phyloP scores from a whole-genome alignment of 2,113 vertebrate genomes.

The Macroglossus sobrinus region DNA sequence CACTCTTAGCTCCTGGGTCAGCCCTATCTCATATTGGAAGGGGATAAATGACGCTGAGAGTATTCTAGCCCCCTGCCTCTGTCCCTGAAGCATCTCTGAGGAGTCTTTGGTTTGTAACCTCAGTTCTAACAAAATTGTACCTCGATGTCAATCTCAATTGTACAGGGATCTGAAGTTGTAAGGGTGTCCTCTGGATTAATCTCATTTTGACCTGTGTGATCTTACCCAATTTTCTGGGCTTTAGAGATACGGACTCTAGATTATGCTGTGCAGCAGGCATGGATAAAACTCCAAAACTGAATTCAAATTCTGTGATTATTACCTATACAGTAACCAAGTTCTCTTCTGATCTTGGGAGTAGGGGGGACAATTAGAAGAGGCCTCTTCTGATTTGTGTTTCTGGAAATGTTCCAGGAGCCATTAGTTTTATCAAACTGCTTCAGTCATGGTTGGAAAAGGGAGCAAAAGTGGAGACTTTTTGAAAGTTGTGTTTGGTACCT shows the following conservation, averaged over 20 bases:
- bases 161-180: not conserved
- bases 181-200: not conserved
- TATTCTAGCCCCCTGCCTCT: not conserved
- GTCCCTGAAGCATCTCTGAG: not conserved
- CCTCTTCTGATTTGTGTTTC: conserved; percentile 12
- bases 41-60: not conserved
- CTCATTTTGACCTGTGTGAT: not conserved
- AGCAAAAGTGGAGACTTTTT: not conserved
- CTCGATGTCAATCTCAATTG: not conserved
- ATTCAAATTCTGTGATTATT: conserved; percentile 11
- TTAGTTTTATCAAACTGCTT: not conserved
- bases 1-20: not conserved
- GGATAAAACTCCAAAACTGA: not conserved
- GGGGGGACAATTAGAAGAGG: not conserved
- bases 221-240: not conserved
- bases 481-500: conserved; percentile 8
- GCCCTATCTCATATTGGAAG: not conserved
- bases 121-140: not conserved
- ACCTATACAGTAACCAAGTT: not conserved
- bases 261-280: not conserved
- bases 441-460: not conserved
- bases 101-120: not conserved
- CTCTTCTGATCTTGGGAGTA: not conserved
- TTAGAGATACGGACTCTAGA: not conserved
- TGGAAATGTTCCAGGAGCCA: conserved; percentile 18